Percentiles rank a stretch among this genome's conserved stretches.
Conservation (phyloP, 1,140 invertebrate genomes). For the Drosophila trapezifrons region DNA sequence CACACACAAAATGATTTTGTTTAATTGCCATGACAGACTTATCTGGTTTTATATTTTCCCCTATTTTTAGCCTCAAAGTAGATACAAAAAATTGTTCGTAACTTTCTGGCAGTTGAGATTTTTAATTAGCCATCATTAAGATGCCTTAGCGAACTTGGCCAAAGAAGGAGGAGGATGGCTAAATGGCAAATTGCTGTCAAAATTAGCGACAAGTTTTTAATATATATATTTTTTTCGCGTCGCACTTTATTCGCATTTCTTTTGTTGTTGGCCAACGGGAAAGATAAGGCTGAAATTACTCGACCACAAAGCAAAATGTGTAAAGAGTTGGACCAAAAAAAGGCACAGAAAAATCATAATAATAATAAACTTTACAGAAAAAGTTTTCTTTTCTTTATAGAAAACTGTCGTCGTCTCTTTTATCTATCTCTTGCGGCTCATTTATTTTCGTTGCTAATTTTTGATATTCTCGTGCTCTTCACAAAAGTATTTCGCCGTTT, state of each 20-base stretch:
- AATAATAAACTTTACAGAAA: conserved; percentile 44
- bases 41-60: conserved; percentile 52
- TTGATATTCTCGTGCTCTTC: conserved; percentile 63
- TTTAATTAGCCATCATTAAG: conserved; percentile 78
- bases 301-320: conserved; percentile 34
- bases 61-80: conserved; percentile 23
- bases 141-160: conserved; percentile 39
- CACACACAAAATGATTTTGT: conserved; percentile 48
- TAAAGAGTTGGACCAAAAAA: conserved; percentile 29
- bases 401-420: conserved; percentile 14
- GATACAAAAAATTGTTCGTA: conserved; percentile 41
- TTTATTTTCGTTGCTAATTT: conserved; percentile 81
- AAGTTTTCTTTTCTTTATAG: conserved; percentile 47
- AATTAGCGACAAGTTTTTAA: conserved; percentile 72
- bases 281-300: conserved; percentile 63
- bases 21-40: conserved; percentile 70
- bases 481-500: conserved; percentile 27
- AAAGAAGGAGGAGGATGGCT: neutral
- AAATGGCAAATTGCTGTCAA: conserved; percentile 74
- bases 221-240: conserved; percentile 28
- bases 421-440: conserved; percentile 43
- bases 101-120: conserved; percentile 68
- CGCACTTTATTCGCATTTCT: conserved; percentile 27
- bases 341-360: conserved; percentile 19
- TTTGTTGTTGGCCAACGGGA: conserved; percentile 44